phyloP scores from a whole-genome alignment of 92 coral and sea anemone genomes.

The Palythoa caribaeorum region DNA sequence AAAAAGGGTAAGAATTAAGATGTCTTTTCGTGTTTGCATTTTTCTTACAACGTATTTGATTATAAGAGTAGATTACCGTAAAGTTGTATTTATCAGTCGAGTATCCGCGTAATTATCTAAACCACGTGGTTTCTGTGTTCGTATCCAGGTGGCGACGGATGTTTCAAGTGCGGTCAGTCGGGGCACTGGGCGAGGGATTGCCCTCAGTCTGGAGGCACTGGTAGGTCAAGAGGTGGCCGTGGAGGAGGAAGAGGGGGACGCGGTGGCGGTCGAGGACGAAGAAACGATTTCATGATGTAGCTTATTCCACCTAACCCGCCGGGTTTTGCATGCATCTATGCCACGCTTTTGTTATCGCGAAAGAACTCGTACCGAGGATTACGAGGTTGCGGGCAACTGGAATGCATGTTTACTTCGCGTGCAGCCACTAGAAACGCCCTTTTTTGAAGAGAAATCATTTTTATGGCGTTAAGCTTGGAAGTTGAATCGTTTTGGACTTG shows the following conservation, averaged over 20 bases:
- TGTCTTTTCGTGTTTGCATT: too few relatives aligned
- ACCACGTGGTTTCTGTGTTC: background rate
- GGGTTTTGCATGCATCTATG: background rate
- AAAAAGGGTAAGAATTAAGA: too few relatives aligned
- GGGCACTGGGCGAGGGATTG: constrained; percentile 99
- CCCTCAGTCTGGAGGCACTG: constrained; percentile 83
- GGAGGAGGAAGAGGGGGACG: constrained; percentile 75
- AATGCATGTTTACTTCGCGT: background rate
- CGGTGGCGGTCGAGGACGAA: constrained; percentile 77
- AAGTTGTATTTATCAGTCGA: too few relatives aligned
- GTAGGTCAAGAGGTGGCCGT: constrained; percentile 73
- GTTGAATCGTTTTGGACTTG: background rate
- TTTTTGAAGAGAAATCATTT: background rate
- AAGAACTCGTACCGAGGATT: background rate
- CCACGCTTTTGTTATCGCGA: background rate
- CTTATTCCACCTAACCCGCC: background rate
- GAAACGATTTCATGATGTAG: constrained; percentile 58
- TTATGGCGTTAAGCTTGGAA: too few relatives aligned
- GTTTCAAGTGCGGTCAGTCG: constrained; percentile 93
- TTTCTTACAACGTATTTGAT: too few relatives aligned
- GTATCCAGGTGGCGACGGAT: constrained; percentile 85
- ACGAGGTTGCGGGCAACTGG: background rate
- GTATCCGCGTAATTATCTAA: too few relatives aligned
- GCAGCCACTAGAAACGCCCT: background rate
- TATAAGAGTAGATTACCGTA: too few relatives aligned